Conservation (phyloP, 2,888 invertebrate species). For the Lepeophtheirus nordmannii region DNA sequence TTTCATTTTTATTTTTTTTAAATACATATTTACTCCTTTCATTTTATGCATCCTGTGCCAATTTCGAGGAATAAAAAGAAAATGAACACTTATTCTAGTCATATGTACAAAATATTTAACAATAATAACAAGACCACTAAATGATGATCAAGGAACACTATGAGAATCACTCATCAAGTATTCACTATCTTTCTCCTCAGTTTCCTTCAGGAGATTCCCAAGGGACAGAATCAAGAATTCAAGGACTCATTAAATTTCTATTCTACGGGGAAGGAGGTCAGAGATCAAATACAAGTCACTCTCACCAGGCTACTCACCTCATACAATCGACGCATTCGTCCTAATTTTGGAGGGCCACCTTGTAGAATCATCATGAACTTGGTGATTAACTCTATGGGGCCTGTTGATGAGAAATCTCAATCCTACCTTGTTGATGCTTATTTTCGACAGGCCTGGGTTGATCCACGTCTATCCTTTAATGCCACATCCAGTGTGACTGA, state of each 20-base stretch:
- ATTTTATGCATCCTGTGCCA: too few relatives aligned
- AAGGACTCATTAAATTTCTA: constrained; percentile 10
- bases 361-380: constrained; percentile 35
- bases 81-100: too few relatives aligned
- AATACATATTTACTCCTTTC: too few relatives aligned
- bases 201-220: too few relatives aligned
- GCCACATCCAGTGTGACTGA: constrained; percentile 30
- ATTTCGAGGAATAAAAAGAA: too few relatives aligned
- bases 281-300: constrained; percentile 5
- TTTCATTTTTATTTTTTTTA: too few relatives aligned
- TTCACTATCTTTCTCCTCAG: too few relatives aligned
- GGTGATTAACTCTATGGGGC: constrained; percentile 37
- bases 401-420: constrained; percentile 36
- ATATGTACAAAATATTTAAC: too few relatives aligned
- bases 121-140: too few relatives aligned
- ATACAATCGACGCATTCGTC: constrained; percentile 35
- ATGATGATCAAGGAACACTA: too few relatives aligned
- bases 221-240: neutral
- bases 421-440: constrained; percentile 37
- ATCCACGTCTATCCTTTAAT: constrained; percentile 40
- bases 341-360: constrained; percentile 35
- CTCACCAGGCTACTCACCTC: neutral
- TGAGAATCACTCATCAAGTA: too few relatives aligned
- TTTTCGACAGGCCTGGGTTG: constrained; percentile 40
- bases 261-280: constrained; percentile 7